Percentiles rank a stretch among this genome's conserved stretches.
Evolutionary conservation across 2,113 vertebrate genomes (phyloP).

Genomic region (Sphyrna mokarran): DNA sequence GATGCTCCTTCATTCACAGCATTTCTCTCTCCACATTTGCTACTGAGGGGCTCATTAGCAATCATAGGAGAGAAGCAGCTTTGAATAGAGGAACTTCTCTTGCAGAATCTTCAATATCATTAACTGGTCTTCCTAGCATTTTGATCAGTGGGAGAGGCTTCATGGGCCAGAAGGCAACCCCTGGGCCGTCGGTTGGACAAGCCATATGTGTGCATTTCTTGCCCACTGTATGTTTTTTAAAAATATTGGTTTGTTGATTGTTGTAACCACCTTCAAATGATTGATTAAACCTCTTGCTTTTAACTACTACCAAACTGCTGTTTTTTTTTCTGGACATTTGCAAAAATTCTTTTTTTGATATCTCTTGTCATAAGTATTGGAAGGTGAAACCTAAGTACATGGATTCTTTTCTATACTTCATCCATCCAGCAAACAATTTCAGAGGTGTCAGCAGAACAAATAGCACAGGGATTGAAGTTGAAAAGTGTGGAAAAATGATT

Average conservation of each 20-base stretch:
- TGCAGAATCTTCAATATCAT: too few species aligned
- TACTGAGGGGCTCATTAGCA: too few species aligned
- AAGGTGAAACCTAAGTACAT: background rate
- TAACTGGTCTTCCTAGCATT: too few species aligned
- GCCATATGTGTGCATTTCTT: background rate
- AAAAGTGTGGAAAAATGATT: background rate
- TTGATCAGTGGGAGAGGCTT: too few species aligned
- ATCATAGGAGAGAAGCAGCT: too few species aligned
- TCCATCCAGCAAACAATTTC: conserved; percentile 15
- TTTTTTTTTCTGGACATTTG: background rate
- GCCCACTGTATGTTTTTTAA: background rate
- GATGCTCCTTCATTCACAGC: too few species aligned
- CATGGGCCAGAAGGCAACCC: too few species aligned
- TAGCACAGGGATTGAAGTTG: background rate
- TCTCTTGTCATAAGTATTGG: background rate
- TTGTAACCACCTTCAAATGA: background rate
- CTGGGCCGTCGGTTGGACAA: too few species aligned
- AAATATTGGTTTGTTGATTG: background rate
- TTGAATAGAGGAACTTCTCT: too few species aligned
- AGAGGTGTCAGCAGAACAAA: background rate
- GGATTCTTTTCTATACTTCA: background rate
- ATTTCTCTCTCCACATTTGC: too few species aligned
- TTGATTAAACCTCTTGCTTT: background rate
- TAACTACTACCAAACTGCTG: background rate
- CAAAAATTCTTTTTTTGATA: background rate